phyloP scores from a whole-genome alignment of 2,888 invertebrate genomes.

The Theretra japonica region DNA sequence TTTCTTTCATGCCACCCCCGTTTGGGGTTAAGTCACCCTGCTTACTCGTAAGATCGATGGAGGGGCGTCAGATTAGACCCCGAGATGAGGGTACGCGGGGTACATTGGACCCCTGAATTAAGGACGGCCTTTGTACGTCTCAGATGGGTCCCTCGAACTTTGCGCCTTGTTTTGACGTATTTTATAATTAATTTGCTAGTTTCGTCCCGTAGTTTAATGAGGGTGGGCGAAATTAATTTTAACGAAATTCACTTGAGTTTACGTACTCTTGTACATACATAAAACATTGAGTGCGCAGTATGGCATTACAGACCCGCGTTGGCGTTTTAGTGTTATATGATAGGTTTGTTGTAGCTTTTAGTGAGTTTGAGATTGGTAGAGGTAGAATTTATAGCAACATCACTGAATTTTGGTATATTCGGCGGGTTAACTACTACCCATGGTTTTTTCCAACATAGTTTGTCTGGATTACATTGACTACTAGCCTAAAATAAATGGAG shows the following conservation, averaged over 20 bases:
- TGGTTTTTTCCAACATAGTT: too few relatives aligned
- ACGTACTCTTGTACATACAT: constrained; percentile 34
- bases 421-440: too few relatives aligned
- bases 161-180: constrained; percentile 81
- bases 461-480: too few relatives aligned
- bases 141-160: constrained; percentile 77
- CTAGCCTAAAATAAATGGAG: too few relatives aligned
- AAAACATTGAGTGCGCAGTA: constrained; percentile 11
- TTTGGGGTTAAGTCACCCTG: constrained; percentile 79
- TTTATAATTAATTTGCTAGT: constrained; percentile 85
- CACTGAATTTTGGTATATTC: too few relatives aligned
- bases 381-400: too few relatives aligned
- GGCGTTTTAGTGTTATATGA: background rate
- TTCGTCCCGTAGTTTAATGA: constrained; percentile 76
- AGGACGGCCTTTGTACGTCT: constrained; percentile 76
- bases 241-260: constrained; percentile 52
- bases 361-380: background rate
- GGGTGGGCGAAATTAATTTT: constrained; percentile 71
- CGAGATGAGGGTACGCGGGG: constrained; percentile 78
- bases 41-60: constrained; percentile 80
- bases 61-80: constrained; percentile 78
- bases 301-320: background rate
- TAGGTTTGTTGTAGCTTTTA: background rate
- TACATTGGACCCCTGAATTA: constrained; percentile 63
- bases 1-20: constrained; percentile 79